These are phyloP conservation scores for Hippasteria phrygiana DNA, from an alignment of 53 echinoderm and acorn worm species.

Conservation along the genomic window DNA sequence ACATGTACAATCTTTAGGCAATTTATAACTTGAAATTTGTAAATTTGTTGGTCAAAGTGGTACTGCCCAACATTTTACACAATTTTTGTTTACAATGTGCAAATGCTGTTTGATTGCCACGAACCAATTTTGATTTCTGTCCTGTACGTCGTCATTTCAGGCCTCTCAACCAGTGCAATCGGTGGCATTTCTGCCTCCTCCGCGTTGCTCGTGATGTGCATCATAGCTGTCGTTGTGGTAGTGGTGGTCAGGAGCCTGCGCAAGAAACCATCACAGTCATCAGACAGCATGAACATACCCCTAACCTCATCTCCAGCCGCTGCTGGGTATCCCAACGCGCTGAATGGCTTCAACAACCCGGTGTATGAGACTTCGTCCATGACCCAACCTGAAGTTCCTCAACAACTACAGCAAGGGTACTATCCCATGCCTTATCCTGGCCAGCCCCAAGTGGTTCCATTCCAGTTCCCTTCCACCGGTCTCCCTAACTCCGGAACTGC, in stretches of 20 bases:
- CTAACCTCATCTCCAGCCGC: neutral
- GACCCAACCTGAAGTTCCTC: neutral
- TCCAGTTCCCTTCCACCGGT: neutral
- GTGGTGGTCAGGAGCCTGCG: neutral
- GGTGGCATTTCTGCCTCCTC: neutral
- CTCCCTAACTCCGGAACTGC: no score
- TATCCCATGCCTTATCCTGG: neutral
- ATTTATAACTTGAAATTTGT: no score
- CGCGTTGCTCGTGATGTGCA: neutral
- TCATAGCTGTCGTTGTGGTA: neutral
- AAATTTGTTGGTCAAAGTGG: no score
- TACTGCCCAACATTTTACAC: no score
- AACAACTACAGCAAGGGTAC: neutral
- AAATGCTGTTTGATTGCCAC: neutral
- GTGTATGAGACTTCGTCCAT: neutral
- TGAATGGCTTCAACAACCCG: neutral
- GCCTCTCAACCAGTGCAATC: neutral
- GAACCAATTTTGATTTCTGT: neutral
- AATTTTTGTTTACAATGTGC: neutral
- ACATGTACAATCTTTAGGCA: no score
- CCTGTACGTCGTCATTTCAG: neutral
- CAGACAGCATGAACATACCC: neutral
- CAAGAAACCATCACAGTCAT: neutral
- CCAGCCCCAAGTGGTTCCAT: neutral
- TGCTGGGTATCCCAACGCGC: neutral